These are phyloP conservation scores for Dasyornis broadbenti DNA, from an alignment of 2,113 vertebrate species.

Conservation along the genomic window DNA sequence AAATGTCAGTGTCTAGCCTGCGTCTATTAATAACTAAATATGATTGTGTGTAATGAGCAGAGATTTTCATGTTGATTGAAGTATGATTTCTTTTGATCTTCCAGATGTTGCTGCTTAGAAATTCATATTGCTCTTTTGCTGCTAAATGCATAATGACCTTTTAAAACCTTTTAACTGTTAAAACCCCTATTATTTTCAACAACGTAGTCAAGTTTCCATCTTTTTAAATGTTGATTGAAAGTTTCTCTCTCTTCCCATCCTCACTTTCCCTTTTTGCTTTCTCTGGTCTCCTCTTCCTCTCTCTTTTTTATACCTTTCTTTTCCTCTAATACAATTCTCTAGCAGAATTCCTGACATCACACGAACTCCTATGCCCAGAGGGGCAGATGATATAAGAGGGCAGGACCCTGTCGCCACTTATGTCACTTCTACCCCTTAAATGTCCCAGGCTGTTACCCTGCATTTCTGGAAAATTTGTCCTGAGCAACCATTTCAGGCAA, in stretches of 20 bases:
- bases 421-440: not conserved
- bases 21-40: slow-evolving; percentile 82
- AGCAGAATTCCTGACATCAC: not conserved
- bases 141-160: slow-evolving; percentile 68
- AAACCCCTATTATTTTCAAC: slow-evolving; percentile 33
- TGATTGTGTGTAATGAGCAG: slow-evolving; percentile 79
- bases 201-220: not conserved
- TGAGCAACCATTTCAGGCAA: not conserved
- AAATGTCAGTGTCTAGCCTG: slow-evolving; percentile 78
- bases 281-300: not conserved
- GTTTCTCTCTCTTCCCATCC: not conserved
- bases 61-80: slow-evolving; percentile 80
- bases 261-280: not conserved
- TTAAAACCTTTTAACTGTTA: slow-evolving; percentile 59
- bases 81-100: slow-evolving; percentile 76
- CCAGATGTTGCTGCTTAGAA: slow-evolving; percentile 78
- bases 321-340: not conserved
- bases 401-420: not conserved
- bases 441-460: not conserved
- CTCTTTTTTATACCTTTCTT: not conserved
- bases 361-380: not conserved
- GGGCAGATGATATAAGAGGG: not conserved
- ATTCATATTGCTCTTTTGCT: slow-evolving; percentile 70
- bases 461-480: not conserved
- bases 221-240: not conserved